These are phyloP conservation scores for Encarsia formosa DNA, from an alignment of 2,888 invertebrate genomes.

Conservation along the genomic window DNA sequence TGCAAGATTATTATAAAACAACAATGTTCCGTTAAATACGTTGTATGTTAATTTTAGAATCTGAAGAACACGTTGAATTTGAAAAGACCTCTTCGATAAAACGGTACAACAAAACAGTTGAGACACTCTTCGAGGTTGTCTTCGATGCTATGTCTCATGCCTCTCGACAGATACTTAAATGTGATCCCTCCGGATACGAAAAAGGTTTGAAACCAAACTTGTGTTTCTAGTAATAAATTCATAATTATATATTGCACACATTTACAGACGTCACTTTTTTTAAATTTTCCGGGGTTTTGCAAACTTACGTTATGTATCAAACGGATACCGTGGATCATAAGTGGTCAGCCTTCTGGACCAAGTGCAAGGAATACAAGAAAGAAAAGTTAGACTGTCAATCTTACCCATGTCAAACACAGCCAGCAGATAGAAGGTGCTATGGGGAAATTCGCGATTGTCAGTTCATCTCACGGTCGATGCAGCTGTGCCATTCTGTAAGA, in stretches of 20 bases:
- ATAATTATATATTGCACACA: neutral
- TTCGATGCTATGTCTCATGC: neutral
- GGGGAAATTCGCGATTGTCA: conserved; percentile 7
- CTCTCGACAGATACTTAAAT: conserved; percentile 3
- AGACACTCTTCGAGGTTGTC: neutral
- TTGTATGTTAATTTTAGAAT: no score
- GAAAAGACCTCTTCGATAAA: neutral
- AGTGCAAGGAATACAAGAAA: neutral
- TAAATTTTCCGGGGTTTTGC: conserved; percentile 5
- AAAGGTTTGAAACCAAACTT: neutral
- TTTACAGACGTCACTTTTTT: conserved; percentile 4
- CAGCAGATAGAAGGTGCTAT: conserved; percentile 4
- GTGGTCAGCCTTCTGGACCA: neutral
- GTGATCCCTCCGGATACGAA: neutral
- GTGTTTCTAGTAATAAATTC: neutral
- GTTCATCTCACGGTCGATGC: conserved; percentile 57
- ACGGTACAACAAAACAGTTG: neutral
- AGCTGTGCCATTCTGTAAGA: conserved; percentile 74
- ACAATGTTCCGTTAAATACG: no score
- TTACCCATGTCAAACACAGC: neutral
- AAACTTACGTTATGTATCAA: conserved; percentile 9
- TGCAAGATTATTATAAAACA: no score
- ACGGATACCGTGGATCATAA: neutral
- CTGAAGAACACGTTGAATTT: no score
- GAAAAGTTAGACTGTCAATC: conserved; percentile 6